Conservation (phyloP, 2,888 invertebrate species). For the Cerastis rubricosa region DNA sequence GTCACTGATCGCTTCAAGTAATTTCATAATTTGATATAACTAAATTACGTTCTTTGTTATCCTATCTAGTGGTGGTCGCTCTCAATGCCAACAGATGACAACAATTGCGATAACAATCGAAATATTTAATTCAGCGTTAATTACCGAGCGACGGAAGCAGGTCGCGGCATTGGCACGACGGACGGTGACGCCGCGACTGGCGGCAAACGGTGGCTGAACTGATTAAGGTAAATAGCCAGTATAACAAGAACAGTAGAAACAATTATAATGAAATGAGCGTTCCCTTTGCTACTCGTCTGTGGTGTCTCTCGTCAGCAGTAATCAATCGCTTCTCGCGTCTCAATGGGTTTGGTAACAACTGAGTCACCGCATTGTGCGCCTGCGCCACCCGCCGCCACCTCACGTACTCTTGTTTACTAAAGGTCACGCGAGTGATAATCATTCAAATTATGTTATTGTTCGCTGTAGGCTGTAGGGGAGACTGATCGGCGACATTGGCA, state of each 20-base stretch:
- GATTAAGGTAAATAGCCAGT: neutral
- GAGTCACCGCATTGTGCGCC: neutral
- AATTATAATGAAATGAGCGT: neutral
- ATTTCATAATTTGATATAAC: constrained; percentile 2
- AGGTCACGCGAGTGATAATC: neutral
- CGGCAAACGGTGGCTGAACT: constrained; percentile 4
- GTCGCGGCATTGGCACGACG: constrained; percentile 51
- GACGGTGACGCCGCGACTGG: neutral
- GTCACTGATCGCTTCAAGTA: neutral
- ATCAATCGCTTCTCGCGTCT: neutral
- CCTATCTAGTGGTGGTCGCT: constrained; percentile 1
- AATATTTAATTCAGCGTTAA: constrained; percentile 35
- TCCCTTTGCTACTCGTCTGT: neutral
- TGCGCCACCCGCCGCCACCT: too few species aligned
- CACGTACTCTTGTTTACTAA: neutral
- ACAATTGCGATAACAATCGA: constrained; percentile 32
- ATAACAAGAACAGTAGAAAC: neutral
- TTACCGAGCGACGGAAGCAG: constrained; percentile 30
- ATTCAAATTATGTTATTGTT: neutral
- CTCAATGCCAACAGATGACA: constrained; percentile 35
- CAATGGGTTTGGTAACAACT: neutral
- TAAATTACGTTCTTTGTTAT: constrained; percentile 4
- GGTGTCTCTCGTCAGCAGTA: neutral
- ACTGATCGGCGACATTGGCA: neutral
- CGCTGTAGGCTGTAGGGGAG: neutral